A percentile compares a stretch with the other conserved stretches of the same genome.
phyloP scores from a whole-genome alignment of 2,888 invertebrate genomes.

The Celastrina argiolus region DNA sequence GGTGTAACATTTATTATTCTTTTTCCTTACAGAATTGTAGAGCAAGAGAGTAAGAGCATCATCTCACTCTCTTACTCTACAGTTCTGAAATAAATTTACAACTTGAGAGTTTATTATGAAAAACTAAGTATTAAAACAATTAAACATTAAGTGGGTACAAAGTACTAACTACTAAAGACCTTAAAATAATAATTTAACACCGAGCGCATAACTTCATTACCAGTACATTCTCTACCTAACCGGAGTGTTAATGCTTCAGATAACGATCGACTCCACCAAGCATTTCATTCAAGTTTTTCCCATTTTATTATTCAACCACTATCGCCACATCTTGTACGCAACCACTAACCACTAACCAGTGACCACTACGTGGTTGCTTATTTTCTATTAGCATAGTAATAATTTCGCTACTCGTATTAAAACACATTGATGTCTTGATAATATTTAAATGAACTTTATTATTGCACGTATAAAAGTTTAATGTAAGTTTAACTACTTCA shows the following conservation, averaged over 20 bases:
- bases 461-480: too few relatives aligned
- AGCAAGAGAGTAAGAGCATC: too few relatives aligned
- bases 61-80: too few relatives aligned
- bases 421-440: background rate
- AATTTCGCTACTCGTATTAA: background rate
- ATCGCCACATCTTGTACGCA: background rate
- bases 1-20: too few relatives aligned
- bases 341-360: background rate
- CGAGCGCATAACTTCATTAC: background rate
- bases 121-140: too few relatives aligned
- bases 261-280: constrained; percentile 8
- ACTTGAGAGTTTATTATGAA: too few relatives aligned
- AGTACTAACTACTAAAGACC: background rate
- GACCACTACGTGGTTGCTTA: background rate
- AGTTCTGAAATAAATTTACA: too few relatives aligned
- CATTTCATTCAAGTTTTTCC: constrained; percentile 14
- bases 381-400: background rate
- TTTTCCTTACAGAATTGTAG: too few relatives aligned
- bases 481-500: too few relatives aligned
- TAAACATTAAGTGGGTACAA: too few relatives aligned
- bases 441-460: too few relatives aligned
- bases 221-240: background rate
- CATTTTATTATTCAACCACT: constrained; percentile 10
- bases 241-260: background rate
- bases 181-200: background rate